Evolutionary conservation across 2,797 vertebrate genomes (phyloP), one percentile per base, ranked within the genome.

Genomic region (Peromyscus aztecus): DNA sequence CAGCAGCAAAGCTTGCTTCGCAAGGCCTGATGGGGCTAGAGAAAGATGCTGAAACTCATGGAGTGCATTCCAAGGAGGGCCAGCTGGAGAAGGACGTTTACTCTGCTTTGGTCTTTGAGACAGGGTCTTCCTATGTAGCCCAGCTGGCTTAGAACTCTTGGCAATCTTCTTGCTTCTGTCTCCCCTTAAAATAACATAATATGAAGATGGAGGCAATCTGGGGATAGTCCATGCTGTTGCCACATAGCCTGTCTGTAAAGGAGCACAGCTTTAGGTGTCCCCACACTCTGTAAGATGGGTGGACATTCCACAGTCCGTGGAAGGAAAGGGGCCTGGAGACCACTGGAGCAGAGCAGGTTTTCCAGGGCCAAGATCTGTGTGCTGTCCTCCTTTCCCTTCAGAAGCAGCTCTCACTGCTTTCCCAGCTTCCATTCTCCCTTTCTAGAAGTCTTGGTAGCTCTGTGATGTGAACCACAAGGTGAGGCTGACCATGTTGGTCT

Each of bases 71-170:
- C 4, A 21, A 17, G 49, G 29, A 31, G 37, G 3, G 12, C 55
- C 65, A 52, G 7, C 55, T 46, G 29, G 67, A 87, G 31, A 69
- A 71, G 4, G 31, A 34, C 6, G 67, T 88, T 10, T 37, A n/a
- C 67, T 3, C 89, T 73, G 46, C 57, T 84, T 92, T 80, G 67
- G 80, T 90, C 87, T 89, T 87, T 17, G 57, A 65, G 80, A 59
- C 27, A 19, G 52, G 73, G 46, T 67, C 63, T 24, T n/a, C 27
- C 67, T 55, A 59, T 86, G 2, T 37, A 55, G 34, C 27, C 52
- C 86, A 77, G 12, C 73, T 46, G 40, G 31, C 11, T n/a, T 76
- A 63, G 40, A n/a, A 49, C 57, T 63, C 57, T n/a, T 16, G 4
- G 31, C 31, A 89, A n/a, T 49, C 21, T n/a, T 63, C 73, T 43